Evolutionary conservation across 2,797 vertebrate species (phyloP).

Genomic region (Catamblyrhynchus diadema): DNA sequence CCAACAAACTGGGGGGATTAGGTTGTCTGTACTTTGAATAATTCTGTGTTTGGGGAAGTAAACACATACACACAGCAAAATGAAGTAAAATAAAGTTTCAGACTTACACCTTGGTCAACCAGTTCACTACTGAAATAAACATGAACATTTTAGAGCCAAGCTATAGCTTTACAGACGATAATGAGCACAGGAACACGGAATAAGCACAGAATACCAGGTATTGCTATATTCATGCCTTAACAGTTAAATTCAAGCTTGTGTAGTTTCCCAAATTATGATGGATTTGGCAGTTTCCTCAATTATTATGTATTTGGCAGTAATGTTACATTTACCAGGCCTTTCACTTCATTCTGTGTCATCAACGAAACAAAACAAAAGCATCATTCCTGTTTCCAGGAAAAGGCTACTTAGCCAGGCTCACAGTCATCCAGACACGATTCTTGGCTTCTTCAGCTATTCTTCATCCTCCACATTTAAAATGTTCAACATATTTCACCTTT

Average conservation of each 20-base stretch:
- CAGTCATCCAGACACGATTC: neutral
- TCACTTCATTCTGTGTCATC: neutral
- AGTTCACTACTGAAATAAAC: neutral
- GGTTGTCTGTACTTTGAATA: neutral
- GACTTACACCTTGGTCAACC: neutral
- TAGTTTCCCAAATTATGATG: neutral
- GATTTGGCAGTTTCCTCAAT: neutral
- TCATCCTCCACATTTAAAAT: neutral
- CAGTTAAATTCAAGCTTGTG: neutral
- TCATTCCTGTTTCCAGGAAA: slow-evolving; percentile 25
- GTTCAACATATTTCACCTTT: neutral
- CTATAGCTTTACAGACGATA: neutral
- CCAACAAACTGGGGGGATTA: neutral
- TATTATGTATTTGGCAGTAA: neutral
- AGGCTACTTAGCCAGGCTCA: neutral
- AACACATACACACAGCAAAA: neutral
- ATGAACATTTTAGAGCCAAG: neutral
- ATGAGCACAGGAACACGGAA: neutral
- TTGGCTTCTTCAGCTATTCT: neutral
- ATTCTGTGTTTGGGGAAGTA: neutral
- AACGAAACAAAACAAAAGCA: neutral
- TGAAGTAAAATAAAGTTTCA: neutral
- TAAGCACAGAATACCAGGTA: neutral
- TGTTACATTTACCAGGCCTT: neutral
- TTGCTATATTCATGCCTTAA: neutral